Conservation (phyloP, 2,888 invertebrate species). For the Meiosimyza platycephala region DNA sequence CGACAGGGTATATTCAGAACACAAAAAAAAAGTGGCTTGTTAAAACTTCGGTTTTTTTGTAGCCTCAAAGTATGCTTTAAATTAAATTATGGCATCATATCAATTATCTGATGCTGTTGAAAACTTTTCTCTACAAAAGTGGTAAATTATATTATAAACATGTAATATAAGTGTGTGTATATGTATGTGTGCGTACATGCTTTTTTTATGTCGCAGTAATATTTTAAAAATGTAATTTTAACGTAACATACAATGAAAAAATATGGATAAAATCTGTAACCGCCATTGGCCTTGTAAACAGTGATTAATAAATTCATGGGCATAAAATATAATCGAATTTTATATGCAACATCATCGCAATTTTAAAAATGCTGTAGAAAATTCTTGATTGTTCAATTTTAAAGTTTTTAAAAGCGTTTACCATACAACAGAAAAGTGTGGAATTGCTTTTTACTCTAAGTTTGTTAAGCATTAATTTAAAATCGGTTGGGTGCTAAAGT, state of each 20-base stretch:
- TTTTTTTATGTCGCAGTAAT: background rate
- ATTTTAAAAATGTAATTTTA: conserved; percentile 10
- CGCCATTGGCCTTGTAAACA: background rate
- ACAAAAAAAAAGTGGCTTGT: no score
- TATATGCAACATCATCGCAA: background rate
- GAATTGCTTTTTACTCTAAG: no score
- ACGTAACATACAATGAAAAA: background rate
- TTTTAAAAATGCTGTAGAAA: no score
- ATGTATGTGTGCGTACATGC: background rate
- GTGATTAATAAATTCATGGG: conserved; percentile 23
- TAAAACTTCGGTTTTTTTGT: no score
- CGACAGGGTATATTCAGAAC: no score
- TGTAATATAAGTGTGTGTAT: background rate
- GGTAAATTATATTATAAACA: background rate
- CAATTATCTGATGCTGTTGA: no score
- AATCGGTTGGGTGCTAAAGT: no score
- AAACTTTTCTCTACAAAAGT: no score
- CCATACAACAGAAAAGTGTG: no score
- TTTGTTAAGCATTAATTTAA: no score
- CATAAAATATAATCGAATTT: conserved; percentile 21
- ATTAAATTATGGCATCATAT: conserved; percentile 1
- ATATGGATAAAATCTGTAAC: background rate
- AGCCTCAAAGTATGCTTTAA: conserved; percentile 1
- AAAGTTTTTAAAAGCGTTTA: no score
- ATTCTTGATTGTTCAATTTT: no score